These are phyloP conservation scores for Ianthella basta DNA, from an alignment of 37 sponge, comb jelly and placozoan genomes.

Conservation along the genomic window DNA sequence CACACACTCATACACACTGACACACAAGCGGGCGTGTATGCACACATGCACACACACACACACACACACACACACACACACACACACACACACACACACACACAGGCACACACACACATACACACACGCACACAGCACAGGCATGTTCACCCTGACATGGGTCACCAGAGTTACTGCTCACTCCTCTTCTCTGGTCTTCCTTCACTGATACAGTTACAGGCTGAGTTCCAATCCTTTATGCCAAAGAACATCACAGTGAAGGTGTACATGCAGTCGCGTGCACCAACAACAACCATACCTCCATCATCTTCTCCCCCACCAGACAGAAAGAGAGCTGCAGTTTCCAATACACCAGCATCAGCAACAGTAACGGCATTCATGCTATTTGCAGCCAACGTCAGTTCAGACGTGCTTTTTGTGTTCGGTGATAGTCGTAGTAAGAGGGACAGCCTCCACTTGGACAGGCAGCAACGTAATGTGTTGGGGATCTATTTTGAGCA, in stretches of 20 bases:
- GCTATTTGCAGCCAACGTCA: constrained; percentile 1
- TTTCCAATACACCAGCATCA: too few species aligned
- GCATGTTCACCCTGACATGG: neutral
- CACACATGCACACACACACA: too few species aligned
- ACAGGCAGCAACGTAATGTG: neutral
- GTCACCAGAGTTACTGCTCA: neutral
- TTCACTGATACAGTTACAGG: neutral
- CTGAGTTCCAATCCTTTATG: neutral
- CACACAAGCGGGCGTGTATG: too few species aligned
- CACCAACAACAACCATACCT: too few species aligned
- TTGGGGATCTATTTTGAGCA: neutral
- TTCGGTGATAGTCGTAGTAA: neutral
- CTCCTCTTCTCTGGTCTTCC: neutral
- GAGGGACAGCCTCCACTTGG: neutral
- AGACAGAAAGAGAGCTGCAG: too few species aligned
- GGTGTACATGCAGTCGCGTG: neutral
- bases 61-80: too few species aligned
- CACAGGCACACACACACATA: neutral
- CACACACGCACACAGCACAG: constrained; percentile 3
- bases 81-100: too few species aligned
- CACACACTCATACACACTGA: too few species aligned
- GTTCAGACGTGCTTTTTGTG: neutral
- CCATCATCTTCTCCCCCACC: too few species aligned
- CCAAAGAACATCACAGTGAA: constrained; percentile 40
- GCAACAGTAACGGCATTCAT: neutral